Evolutionary conservation across 2,797 vertebrate species (phyloP).

Genomic region (Serranus cabrilla): DNA sequence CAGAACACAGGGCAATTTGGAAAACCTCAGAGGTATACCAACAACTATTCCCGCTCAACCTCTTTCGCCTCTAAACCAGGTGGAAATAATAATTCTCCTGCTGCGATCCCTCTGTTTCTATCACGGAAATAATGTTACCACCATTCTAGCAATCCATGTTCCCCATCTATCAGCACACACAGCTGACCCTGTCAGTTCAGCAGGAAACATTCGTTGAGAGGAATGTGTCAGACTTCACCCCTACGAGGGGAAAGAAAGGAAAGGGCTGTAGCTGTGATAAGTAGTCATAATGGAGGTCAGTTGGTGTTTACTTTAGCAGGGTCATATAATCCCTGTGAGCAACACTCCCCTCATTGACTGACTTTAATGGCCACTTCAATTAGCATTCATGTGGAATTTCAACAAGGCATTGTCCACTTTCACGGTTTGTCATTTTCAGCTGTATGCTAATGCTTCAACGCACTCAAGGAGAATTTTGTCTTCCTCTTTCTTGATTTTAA

Average conservation of each 20-base stretch:
- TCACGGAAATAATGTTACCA: constrained; percentile 53
- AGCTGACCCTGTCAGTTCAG: constrained; percentile 56
- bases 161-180: constrained; percentile 62
- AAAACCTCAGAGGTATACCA: constrained; percentile 71
- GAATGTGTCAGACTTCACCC: constrained; percentile 81
- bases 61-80: constrained; percentile 58
- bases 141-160: constrained; percentile 44
- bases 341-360: constrained; percentile 71
- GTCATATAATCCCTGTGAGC: constrained; percentile 79
- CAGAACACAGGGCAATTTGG: constrained; percentile 62
- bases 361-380: constrained; percentile 79
- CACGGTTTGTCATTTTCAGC: constrained; percentile 67
- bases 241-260: constrained; percentile 73
- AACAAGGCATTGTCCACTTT: constrained; percentile 57
- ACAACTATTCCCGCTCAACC: constrained; percentile 47
- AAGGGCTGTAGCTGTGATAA: constrained; percentile 78
- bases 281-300: constrained; percentile 82
- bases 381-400: constrained; percentile 78
- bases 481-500: constrained; percentile 7
- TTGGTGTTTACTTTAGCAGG: constrained; percentile 78
- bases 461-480: constrained; percentile 35
- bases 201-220: constrained; percentile 69
- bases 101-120: constrained; percentile 47
- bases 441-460: constrained; percentile 77
- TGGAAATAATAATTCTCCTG: constrained; percentile 73